Evolutionary conservation across 1,140 invertebrate species (phyloP).

Genomic region (Heliconius eleuchia): DNA sequence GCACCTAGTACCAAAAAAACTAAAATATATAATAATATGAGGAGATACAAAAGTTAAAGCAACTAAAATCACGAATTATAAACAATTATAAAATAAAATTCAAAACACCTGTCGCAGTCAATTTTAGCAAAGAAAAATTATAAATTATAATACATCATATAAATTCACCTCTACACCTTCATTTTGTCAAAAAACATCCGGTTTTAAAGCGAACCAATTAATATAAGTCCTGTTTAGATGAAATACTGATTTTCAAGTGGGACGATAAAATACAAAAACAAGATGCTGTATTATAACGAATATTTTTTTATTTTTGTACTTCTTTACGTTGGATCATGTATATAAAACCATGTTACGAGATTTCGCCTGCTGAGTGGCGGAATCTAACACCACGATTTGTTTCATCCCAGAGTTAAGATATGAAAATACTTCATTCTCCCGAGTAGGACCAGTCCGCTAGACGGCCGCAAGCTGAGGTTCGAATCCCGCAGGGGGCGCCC

Average conservation of each 20-base stretch:
- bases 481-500: too few relatives aligned
- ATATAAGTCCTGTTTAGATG: slow-evolving; percentile 31
- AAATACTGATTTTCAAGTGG: slow-evolving; percentile 25
- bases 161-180: slow-evolving; percentile 2
- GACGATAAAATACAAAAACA: slow-evolving; percentile 8
- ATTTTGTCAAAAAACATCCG: slow-evolving; percentile 1
- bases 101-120: not conserved
- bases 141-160: not conserved
- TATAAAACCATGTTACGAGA: too few relatives aligned
- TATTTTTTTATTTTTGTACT: not conserved
- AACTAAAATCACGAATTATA: not conserved
- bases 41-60: too few relatives aligned
- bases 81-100: not conserved
- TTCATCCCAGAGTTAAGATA: too few relatives aligned
- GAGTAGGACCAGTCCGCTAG: too few relatives aligned
- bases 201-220: slow-evolving; percentile 13
- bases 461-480: too few relatives aligned
- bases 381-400: too few relatives aligned
- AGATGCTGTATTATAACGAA: not conserved
- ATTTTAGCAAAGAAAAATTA: not conserved
- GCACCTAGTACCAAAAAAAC: too few relatives aligned
- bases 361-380: too few relatives aligned
- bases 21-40: too few relatives aligned
- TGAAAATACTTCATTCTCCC: too few relatives aligned
- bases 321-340: too few relatives aligned